These are phyloP conservation scores for Melieria crassipennis DNA, from an alignment of 2,888 invertebrate species.

Conservation along the genomic window DNA sequence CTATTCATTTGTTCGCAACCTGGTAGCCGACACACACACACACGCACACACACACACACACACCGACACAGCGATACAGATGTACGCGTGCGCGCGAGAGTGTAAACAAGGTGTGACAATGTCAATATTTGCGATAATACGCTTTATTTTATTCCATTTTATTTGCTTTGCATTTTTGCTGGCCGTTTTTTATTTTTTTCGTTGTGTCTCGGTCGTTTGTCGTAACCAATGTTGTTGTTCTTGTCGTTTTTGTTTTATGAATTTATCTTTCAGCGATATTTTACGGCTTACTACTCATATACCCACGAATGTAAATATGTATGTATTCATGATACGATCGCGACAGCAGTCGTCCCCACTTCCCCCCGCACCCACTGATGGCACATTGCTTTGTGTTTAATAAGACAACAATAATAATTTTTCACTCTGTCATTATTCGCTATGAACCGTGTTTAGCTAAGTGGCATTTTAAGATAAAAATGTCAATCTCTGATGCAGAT, in stretches of 20 bases:
- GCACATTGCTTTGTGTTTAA: neutral
- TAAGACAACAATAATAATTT: constrained; percentile 10
- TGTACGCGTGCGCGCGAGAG: constrained; percentile 12
- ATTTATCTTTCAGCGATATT: neutral
- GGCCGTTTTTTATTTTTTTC: neutral
- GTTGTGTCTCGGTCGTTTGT: neutral
- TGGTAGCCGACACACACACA: neutral
- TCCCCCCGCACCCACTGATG: too few relatives aligned
- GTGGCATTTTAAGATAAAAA: constrained; percentile 30
- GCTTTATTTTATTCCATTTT: constrained; percentile 24
- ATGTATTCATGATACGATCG: too few relatives aligned
- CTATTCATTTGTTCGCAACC: neutral
- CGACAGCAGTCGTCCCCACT: too few relatives aligned
- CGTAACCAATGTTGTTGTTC: neutral
- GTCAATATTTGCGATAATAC: constrained; percentile 29
- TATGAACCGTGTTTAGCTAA: constrained; percentile 24
- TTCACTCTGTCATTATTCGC: constrained; percentile 25
- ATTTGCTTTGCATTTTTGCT: constrained; percentile 12
- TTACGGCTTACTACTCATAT: neutral
- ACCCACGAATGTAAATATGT: too few relatives aligned
- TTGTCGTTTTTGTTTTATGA: too few relatives aligned
- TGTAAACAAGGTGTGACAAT: constrained; percentile 37
- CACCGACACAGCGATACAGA: neutral
- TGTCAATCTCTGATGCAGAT: constrained; percentile 21
- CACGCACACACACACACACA: neutral